These are phyloP conservation scores for Drosophila mulleri DNA, from an alignment of 2,888 invertebrate genomes.

Conservation along the genomic window DNA sequence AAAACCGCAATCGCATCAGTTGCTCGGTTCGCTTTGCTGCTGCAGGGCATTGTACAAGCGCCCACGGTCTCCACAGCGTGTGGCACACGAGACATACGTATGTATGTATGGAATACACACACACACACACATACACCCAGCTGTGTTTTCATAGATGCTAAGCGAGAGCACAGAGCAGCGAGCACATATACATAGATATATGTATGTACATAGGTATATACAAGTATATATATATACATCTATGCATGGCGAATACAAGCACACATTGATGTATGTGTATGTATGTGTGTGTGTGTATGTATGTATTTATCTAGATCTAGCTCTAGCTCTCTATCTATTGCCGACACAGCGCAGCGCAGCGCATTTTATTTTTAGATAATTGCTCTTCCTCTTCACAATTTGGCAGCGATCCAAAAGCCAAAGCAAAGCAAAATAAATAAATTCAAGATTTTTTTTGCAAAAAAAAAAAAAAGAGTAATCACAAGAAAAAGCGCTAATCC, in stretches of 20 bases:
- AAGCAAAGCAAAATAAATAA: slow-evolving; percentile 31
- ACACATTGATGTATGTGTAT: not conserved
- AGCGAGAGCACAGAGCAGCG: slow-evolving; percentile 13
- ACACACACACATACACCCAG: not conserved
- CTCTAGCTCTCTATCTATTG: slow-evolving; percentile 53
- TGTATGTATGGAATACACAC: not conserved
- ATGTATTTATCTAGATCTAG: slow-evolving; percentile 52
- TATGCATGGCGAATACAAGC: not conserved
- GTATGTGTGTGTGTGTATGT: not conserved
- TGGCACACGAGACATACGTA: slow-evolving; percentile 13
- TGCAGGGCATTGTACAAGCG: slow-evolving; percentile 57
- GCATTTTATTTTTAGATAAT: slow-evolving; percentile 65
- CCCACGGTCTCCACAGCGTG: slow-evolving; percentile 45
- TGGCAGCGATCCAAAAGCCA: slow-evolving; percentile 55
- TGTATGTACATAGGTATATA: not conserved
- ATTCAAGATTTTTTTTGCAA: slow-evolving; percentile 40
- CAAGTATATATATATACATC: not conserved
- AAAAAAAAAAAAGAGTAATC: slow-evolving; percentile 44
- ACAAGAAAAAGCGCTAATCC: slow-evolving; percentile 40
- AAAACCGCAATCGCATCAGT: slow-evolving; percentile 36
- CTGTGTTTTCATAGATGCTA: slow-evolving; percentile 16
- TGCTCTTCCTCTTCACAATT: slow-evolving; percentile 66
- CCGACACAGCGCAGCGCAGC: slow-evolving; percentile 41
- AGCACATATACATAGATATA: slow-evolving; percentile 1
- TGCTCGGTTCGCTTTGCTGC: slow-evolving; percentile 28